A percentile compares a stretch with the other conserved stretches of the same genome.
phyloP scores from a whole-genome alignment of 1,140 invertebrate species.

The Meloidogyne hapla region DNA sequence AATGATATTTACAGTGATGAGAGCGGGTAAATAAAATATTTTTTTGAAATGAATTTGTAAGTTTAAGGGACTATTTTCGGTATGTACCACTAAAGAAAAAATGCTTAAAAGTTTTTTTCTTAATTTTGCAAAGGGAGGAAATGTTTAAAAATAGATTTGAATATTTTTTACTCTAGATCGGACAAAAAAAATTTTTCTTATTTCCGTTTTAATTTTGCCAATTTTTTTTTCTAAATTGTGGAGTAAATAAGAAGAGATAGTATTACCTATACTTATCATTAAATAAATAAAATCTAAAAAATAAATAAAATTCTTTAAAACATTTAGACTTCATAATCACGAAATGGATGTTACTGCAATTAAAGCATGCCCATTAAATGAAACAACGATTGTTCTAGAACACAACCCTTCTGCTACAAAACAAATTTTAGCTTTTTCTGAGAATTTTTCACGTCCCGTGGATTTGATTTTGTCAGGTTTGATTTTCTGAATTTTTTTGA shows the following conservation, averaged over 20 bases:
- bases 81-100: too few relatives aligned
- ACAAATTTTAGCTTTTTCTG: slow-evolving; percentile 39
- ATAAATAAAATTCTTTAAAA: neutral
- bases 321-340: slow-evolving; percentile 42
- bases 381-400: slow-evolving; percentile 47
- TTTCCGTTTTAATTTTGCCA: too few relatives aligned
- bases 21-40: slow-evolving; percentile 35
- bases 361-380: slow-evolving; percentile 19
- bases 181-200: too few relatives aligned
- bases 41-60: neutral
- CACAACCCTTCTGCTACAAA: slow-evolving; percentile 47
- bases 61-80: too few relatives aligned
- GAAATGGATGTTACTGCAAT: slow-evolving; percentile 42
- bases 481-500: neutral
- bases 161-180: too few relatives aligned
- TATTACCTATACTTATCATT: too few relatives aligned
- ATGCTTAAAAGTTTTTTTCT: too few relatives aligned
- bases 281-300: too few relatives aligned
- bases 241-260: too few relatives aligned
- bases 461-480: slow-evolving; percentile 47
- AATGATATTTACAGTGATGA: slow-evolving; percentile 49
- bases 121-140: too few relatives aligned
- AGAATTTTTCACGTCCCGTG: slow-evolving; percentile 20
- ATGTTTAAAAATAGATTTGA: too few relatives aligned
- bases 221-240: too few relatives aligned